phyloP scores from a whole-genome alignment of 1,140 invertebrate genomes.

The Ectropis grisescens region DNA sequence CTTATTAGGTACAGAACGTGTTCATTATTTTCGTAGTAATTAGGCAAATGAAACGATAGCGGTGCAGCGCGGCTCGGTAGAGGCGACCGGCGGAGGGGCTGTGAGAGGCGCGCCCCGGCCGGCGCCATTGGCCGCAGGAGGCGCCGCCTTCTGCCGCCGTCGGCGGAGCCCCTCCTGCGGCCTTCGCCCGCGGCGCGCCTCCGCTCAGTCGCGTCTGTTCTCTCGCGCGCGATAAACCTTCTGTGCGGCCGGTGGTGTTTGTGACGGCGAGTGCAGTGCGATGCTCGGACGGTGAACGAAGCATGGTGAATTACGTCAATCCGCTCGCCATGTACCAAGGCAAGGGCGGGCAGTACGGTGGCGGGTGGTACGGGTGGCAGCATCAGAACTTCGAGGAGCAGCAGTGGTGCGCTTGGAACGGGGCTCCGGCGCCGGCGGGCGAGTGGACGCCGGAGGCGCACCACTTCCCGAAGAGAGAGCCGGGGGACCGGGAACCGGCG shows the following conservation, averaged over 20 bases:
- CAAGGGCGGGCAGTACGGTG: slow-evolving; percentile 65
- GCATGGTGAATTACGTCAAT: slow-evolving; percentile 74
- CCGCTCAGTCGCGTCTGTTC: slow-evolving; percentile 36
- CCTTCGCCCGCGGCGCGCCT: slow-evolving; percentile 4
- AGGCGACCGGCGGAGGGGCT: slow-evolving; percentile 5
- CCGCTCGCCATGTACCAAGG: slow-evolving; percentile 72
- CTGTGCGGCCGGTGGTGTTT: slow-evolving; percentile 30
- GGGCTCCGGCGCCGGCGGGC: slow-evolving; percentile 54
- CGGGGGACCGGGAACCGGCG: slow-evolving; percentile 43
- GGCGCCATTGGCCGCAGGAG: slow-evolving; percentile 17
- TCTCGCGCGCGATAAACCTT: slow-evolving; percentile 25
- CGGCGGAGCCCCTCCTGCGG: slow-evolving; percentile 15
- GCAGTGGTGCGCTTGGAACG: slow-evolving; percentile 68
- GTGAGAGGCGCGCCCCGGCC: no score
- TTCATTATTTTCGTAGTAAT: slow-evolving; percentile 66
- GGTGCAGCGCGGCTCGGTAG: slow-evolving; percentile 4
- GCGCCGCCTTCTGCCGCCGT: slow-evolving; percentile 12
- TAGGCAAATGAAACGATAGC: slow-evolving; percentile 60
- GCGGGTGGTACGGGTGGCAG: slow-evolving; percentile 65
- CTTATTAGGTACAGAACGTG: slow-evolving; percentile 13
- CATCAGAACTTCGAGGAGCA: slow-evolving; percentile 71
- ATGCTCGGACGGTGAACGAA: slow-evolving; percentile 59
- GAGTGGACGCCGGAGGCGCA: slow-evolving; percentile 62
- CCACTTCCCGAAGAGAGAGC: slow-evolving; percentile 53
- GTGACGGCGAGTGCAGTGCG: slow-evolving; percentile 53